A percentile compares a stretch with the other conserved stretches of the same genome.
phyloP scores from a whole-genome alignment of 2,888 invertebrate species.

The Rapana venosa region DNA sequence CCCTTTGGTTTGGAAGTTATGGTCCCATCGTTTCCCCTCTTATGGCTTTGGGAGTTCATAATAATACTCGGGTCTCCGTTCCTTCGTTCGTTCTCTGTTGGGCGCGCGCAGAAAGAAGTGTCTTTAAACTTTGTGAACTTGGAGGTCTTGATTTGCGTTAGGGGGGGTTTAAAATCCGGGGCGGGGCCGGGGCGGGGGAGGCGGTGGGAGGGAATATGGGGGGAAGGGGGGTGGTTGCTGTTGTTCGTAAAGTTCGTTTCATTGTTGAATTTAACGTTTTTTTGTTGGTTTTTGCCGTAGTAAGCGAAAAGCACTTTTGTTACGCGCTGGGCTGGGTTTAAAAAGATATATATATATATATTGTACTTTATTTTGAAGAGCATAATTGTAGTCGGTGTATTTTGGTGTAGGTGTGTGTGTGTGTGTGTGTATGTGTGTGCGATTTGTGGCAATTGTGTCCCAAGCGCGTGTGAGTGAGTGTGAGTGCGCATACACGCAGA shows the following conservation, averaged over 20 bases:
- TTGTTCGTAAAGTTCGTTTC: background rate
- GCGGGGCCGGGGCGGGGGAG: too few relatives aligned
- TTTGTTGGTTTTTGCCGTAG: background rate
- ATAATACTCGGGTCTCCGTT: background rate
- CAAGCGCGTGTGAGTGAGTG: background rate
- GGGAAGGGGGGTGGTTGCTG: background rate
- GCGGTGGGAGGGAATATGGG: too few relatives aligned
- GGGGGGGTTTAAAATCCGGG: background rate
- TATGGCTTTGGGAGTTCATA: background rate
- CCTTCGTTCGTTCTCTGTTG: too few relatives aligned
- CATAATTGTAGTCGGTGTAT: background rate
- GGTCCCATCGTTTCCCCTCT: background rate
- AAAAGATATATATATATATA: too few relatives aligned
- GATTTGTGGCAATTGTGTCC: background rate
- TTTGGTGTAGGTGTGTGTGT: background rate
- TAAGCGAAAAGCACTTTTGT: too few relatives aligned
- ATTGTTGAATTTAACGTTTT: background rate
- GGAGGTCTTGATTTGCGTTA: background rate
- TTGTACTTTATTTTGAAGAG: too few relatives aligned
- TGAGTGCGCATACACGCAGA: too few relatives aligned
- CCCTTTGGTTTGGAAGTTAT: background rate
- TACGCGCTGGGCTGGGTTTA: too few relatives aligned
- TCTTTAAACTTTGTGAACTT: background rate
- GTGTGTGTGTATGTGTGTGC: background rate
- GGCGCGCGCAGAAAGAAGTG: background rate